Percentiles rank a stretch among this genome's conserved stretches.
Evolutionary conservation across 2,888 invertebrate genomes (phyloP).

Genomic region (Stenodera caucasica): DNA sequence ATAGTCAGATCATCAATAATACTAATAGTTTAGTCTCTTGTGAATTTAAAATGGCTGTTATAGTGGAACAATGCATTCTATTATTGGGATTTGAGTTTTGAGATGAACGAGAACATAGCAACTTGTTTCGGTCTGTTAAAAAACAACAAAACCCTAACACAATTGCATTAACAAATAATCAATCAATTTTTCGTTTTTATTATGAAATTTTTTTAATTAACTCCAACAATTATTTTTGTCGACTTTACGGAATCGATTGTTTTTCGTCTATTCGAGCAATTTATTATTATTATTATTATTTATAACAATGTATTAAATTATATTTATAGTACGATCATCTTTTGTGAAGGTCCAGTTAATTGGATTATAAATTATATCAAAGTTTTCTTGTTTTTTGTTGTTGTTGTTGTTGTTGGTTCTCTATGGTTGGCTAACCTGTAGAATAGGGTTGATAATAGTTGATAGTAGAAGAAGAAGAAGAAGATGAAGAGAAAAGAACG

Average conservation of each 20-base stretch:
- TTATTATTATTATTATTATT: constrained; percentile 29
- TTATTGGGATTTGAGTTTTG: constrained; percentile 45
- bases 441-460: background rate
- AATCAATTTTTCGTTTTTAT: too few relatives aligned
- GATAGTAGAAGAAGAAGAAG: constrained; percentile 9
- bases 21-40: constrained; percentile 51
- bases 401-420: background rate
- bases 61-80: constrained; percentile 53
- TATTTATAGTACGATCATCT: constrained; percentile 41
- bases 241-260: too few relatives aligned
- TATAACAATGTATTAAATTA: too few relatives aligned
- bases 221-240: too few relatives aligned
- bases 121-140: background rate
- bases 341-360: constrained; percentile 53
- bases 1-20: constrained; percentile 54
- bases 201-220: too few relatives aligned
- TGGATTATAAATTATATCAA: constrained; percentile 56
- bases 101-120: background rate
- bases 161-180: too few relatives aligned
- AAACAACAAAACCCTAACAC: background rate
- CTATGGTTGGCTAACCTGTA: constrained; percentile 4
- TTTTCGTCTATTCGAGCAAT: too few relatives aligned
- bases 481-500: constrained; percentile 38
- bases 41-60: constrained; percentile 54
- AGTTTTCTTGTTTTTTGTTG: constrained; percentile 40